Conservation (phyloP, 2,888 invertebrate species). For the Drosophila glabriapex region DNA sequence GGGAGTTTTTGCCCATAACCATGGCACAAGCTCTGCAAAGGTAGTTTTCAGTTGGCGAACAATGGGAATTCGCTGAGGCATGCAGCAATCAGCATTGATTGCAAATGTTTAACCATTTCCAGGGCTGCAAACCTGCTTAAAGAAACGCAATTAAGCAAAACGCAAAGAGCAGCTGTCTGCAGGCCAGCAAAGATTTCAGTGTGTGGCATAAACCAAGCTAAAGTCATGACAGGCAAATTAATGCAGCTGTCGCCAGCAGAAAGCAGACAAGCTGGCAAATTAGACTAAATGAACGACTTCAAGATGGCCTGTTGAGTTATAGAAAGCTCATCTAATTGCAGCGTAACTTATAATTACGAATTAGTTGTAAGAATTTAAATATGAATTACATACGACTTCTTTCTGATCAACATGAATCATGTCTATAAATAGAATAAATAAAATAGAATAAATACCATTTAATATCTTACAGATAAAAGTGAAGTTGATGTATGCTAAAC, state of each 20-base stretch:
- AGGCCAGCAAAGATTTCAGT: constrained; percentile 20
- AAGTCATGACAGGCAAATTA: constrained; percentile 62
- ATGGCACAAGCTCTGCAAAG: constrained; percentile 6
- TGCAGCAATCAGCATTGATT: constrained; percentile 51
- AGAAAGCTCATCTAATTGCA: background rate
- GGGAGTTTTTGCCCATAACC: constrained; percentile 44
- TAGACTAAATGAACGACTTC: background rate
- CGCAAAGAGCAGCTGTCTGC: constrained; percentile 5
- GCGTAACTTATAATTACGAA: background rate
- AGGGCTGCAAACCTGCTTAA: constrained; percentile 32
- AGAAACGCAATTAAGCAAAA: constrained; percentile 49
- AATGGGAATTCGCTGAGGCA: constrained; percentile 29
- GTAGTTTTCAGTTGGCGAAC: constrained; percentile 15
- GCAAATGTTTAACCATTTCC: constrained; percentile 31
- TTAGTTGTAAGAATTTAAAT: background rate
- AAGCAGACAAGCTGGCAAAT: background rate
- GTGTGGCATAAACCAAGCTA: constrained; percentile 48
- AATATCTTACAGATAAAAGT: background rate
- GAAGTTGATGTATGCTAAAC: background rate
- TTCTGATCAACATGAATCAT: background rate
- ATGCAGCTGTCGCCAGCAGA: constrained; percentile 58
- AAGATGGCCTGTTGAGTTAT: constrained; percentile 11
- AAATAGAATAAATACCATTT: background rate
- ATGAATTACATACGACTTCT: background rate
- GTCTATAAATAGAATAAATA: background rate